These are phyloP conservation scores for Drosophila paucipuncta DNA, from an alignment of 2,888 invertebrate genomes.

Conservation along the genomic window DNA sequence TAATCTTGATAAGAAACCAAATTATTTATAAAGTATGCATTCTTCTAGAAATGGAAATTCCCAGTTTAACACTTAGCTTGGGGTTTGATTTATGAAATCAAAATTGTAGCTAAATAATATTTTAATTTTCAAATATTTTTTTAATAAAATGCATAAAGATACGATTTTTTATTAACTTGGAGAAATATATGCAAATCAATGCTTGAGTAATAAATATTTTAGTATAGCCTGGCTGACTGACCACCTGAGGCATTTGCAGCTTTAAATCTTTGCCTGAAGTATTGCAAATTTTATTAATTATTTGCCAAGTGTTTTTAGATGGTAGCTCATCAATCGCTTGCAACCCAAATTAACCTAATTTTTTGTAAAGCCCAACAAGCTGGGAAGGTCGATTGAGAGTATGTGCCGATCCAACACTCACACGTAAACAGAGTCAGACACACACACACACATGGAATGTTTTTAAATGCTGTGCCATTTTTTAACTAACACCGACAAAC, in stretches of 20 bases:
- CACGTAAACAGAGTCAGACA: slow-evolving; percentile 8
- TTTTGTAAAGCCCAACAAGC: slow-evolving; percentile 62
- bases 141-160: not conserved
- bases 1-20: not conserved
- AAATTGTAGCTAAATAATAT: not conserved
- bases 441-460: slow-evolving; percentile 34
- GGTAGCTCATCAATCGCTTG: slow-evolving; percentile 68
- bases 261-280: slow-evolving; percentile 19
- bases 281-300: slow-evolving; percentile 70
- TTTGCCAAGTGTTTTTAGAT: slow-evolving; percentile 76
- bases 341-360: slow-evolving; percentile 76
- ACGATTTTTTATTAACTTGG: not conserved
- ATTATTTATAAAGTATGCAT: not conserved
- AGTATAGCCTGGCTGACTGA: slow-evolving; percentile 9
- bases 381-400: slow-evolving; percentile 32
- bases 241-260: slow-evolving; percentile 41
- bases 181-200: not conserved
- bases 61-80: not conserved
- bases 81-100: not conserved
- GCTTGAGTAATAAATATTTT: not conserved
- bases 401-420: slow-evolving; percentile 22
- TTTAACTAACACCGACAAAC: slow-evolving; percentile 50
- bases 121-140: not conserved
- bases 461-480: slow-evolving; percentile 68
- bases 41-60: not conserved